Base-by-base conservation (phyloP, 2,797 vertebrate genomes). In the Carapus acus region DNA sequence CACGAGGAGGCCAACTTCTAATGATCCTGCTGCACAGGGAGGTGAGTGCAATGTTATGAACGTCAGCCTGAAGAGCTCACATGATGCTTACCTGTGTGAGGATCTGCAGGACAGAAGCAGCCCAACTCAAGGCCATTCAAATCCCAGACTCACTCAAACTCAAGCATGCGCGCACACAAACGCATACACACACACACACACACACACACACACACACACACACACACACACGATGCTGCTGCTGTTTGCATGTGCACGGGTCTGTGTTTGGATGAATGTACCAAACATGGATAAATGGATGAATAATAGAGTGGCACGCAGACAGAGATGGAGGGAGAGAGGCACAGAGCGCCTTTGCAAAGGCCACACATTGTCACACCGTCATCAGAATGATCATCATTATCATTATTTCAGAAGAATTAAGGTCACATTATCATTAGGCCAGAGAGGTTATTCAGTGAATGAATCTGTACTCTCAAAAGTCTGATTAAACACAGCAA, bases 401-500 rank as follows among this genome's bases (percentile, higher is more conserved):
- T 27, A 27, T 27, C 9, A 27, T 27, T 9, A 27, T 27, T 27
- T 5, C 9, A 52, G 40, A 54, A 63, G 44, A 54, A 54, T 52
- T 62, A 38, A 48, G 60, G 60, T 54, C 36, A 76, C 44, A 53
- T 62, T 46, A 60, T 55, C 42, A 61, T 66, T 21, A 42, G 29
- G 19, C n/a, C 42, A 46, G 22, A 37, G 51, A 33, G 23, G 19
- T 62, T 49, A 62, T 60, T 60, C 42, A 27, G 24, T 27, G 31
- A 33, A 13, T 33, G 31, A 7, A 33, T 33, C 45, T 31, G 2
- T 19, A 3, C 29, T 76, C 48, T 73, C 67, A 74, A 67, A 73
- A 38, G 46, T 39, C 44, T 76, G 58, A 77, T 78, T 77, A 70
- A 74, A 73, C 50, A 50, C 47, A 2, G 59, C 34, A 20, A 37